Percentiles rank a stretch among this genome's conserved stretches.
phyloP scores from a whole-genome alignment of 64 coral and sea anemone genomes.

The Anthopleura sola region DNA sequence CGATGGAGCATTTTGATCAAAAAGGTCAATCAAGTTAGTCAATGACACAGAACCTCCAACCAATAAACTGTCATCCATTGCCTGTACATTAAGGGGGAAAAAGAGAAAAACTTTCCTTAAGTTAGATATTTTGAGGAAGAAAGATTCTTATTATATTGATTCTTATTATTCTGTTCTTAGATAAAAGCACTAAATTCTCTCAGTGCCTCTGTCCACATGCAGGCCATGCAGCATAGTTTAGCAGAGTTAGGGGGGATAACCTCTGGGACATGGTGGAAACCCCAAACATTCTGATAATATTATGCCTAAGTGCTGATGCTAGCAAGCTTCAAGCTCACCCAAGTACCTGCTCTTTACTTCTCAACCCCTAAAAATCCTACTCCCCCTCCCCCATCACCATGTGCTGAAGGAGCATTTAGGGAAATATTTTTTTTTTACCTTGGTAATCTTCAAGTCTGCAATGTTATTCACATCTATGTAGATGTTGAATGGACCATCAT shows the following conservation, averaged over 20 bases:
- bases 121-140: neutral
- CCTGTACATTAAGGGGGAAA: neutral
- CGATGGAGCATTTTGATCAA: slow-evolving; percentile 32
- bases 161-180: no score
- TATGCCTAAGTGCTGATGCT: neutral
- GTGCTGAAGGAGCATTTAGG: neutral
- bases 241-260: no score
- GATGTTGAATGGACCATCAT: slow-evolving; percentile 61
- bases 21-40: slow-evolving; percentile 47
- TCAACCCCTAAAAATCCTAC: neutral
- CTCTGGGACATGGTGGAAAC: no score
- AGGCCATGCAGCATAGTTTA: no score
- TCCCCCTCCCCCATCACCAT: neutral
- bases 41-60: slow-evolving; percentile 63
- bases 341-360: neutral
- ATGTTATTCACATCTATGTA: slow-evolving; percentile 61
- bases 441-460: slow-evolving; percentile 49
- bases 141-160: no score
- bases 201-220: no score
- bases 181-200: no score
- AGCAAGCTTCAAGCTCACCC: no score
- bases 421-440: slow-evolving; percentile 33
- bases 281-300: no score
- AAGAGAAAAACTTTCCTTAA: neutral
- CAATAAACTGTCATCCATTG: slow-evolving; percentile 35